Evolutionary conservation across 2,888 invertebrate species (phyloP), one percentile per base, ranked within the genome.

Genomic region (Luperina nickerlii): DNA sequence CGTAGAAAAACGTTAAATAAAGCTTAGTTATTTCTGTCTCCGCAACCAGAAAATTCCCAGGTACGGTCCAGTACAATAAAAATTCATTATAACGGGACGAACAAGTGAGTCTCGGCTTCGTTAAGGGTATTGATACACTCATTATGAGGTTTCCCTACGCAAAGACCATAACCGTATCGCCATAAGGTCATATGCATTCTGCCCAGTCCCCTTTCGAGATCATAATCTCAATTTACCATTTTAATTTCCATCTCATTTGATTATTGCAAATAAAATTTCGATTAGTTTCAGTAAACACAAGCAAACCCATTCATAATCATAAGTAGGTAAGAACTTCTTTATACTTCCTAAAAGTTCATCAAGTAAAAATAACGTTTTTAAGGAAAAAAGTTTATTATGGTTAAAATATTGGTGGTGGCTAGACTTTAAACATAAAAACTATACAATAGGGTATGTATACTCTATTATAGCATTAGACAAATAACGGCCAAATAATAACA

Each of bases 241-340:
- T 38, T 6, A 38, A 6, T 38, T 38, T 38, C 38, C 38, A 38
- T 38, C 38, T 79, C 81, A 81, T 76, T 65, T 42, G 38, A 86
- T 65, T 81, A 80, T 80, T 87, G 74, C 82, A 87, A 82, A 48
- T 63, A 74, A 15, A 72, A 79, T 79, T 77, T 83, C n/a, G 42
- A 86, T 78, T 82, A 68, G 27, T 74, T 72, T 60, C 2, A 63
- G 73, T 73, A 70, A 51, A 82, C 9, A 67, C 51, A 78, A 71
- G 38, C 68, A 60, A 60, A 73, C 38, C n/a, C 20, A 69, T 57
- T 54, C 9, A 42, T 32, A 66, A 60, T 32, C 27, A 63, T 62
- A 83, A 71, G 54, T 42, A 45, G 0, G 42, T 57, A 54, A 8
- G 38, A 63, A 72, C 67, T 67, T 67, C 5, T 45, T 63, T 18